Percentiles rank a stretch among this genome's conserved stretches.
phyloP scores from a whole-genome alignment of 2,888 invertebrate genomes.

The Pinctada fucata region DNA sequence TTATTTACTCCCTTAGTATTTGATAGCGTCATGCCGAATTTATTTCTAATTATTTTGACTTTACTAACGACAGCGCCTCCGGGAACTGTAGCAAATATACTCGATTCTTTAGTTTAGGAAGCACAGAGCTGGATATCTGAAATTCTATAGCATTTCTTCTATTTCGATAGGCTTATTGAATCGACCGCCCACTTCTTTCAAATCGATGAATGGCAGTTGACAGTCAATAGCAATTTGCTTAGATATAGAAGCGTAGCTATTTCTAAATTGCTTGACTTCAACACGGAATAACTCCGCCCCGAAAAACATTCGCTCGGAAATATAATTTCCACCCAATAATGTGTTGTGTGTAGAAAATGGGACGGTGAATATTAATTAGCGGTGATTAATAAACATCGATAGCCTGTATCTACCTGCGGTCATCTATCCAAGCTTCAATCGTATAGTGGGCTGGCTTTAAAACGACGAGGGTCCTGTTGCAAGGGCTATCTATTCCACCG shows the following conservation, averaged over 20 bases:
- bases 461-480: background rate
- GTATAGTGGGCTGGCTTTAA: conserved; percentile 32
- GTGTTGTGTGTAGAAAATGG: background rate
- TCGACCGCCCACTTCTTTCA: conserved; percentile 9
- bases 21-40: background rate
- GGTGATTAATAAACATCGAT: conserved; percentile 36
- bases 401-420: conserved; percentile 28
- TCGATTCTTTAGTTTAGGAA: background rate
- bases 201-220: conserved; percentile 15
- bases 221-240: background rate
- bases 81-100: background rate
- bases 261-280: conserved; percentile 1
- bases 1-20: background rate
- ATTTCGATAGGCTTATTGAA: conserved; percentile 11
- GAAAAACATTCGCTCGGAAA: conserved; percentile 2
- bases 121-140: background rate
- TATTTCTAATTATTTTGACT: background rate
- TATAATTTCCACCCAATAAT: conserved; percentile 29
- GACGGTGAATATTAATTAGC: conserved; percentile 40
- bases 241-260: background rate
- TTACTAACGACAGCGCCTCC: too few relatives aligned
- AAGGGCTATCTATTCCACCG: conserved; percentile 30
- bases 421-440: conserved; percentile 5
- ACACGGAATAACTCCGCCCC: conserved; percentile 23
- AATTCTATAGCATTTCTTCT: background rate